Conservation (phyloP, 2,888 invertebrate species). For the Diarsia brunnea region DNA sequence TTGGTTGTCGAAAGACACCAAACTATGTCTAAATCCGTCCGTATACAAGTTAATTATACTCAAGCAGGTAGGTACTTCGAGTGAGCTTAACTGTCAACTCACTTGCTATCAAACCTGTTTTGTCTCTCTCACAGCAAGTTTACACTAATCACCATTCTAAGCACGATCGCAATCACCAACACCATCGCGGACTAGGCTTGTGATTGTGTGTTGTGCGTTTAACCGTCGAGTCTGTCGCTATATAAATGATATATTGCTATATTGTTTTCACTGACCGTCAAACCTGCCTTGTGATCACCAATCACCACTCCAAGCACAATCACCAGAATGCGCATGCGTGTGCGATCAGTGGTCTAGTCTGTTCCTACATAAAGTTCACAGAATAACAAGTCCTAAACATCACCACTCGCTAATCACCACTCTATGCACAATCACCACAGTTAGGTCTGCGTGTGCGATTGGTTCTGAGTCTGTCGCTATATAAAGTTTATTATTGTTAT, state of each 20-base stretch:
- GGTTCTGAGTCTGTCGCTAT: slow-evolving; percentile 60
- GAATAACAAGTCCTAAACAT: not conserved
- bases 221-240: not conserved
- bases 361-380: not conserved
- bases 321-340: not conserved
- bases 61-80: no score
- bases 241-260: no score
- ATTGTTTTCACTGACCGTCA: not conserved
- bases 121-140: no score
- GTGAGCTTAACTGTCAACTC: no score
- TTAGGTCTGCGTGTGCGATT: slow-evolving; percentile 38
- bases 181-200: not conserved
- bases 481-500: slow-evolving; percentile 73
- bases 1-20: no score
- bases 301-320: slow-evolving; percentile 4
- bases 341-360: not conserved
- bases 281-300: not conserved
- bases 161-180: no score
- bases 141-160: no score
- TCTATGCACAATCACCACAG: slow-evolving; percentile 6
- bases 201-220: slow-evolving; percentile 16
- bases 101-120: no score
- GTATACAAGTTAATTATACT: no score
- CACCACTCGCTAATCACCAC: slow-evolving; percentile 32
- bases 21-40: no score